phyloP scores from a whole-genome alignment of 2,888 invertebrate species.

The Cyaniris semiargus region DNA sequence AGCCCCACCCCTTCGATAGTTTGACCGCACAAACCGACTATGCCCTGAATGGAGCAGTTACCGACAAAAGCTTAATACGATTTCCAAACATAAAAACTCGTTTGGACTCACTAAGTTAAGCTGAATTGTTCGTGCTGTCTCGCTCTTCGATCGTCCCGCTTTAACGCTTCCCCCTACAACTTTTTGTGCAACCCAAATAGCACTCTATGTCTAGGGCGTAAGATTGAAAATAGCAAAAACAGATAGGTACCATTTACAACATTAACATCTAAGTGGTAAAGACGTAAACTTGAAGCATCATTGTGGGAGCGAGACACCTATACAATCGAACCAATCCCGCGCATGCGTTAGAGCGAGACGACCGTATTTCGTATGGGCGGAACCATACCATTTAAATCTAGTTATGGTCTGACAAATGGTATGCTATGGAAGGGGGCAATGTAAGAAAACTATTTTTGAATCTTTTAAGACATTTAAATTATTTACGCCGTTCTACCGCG shows the following conservation, averaged over 20 bases:
- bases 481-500: slow-evolving; percentile 76
- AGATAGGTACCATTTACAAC: slow-evolving; percentile 50
- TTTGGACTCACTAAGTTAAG: slow-evolving; percentile 78
- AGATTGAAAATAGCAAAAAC: slow-evolving; percentile 46
- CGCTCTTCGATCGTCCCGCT: slow-evolving; percentile 67
- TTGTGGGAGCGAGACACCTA: slow-evolving; percentile 58
- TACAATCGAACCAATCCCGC: slow-evolving; percentile 34
- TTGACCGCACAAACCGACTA: slow-evolving; percentile 78
- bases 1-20: slow-evolving; percentile 74
- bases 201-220: not conserved
- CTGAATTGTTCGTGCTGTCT: slow-evolving; percentile 70
- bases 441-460: slow-evolving; percentile 81
- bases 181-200: slow-evolving; percentile 43
- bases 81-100: slow-evolving; percentile 81
- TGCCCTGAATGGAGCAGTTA: slow-evolving; percentile 78
- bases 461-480: slow-evolving; percentile 81
- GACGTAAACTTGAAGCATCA: slow-evolving; percentile 64
- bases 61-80: slow-evolving; percentile 81
- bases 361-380: slow-evolving; percentile 62
- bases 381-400: slow-evolving; percentile 75
- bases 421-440: slow-evolving; percentile 79
- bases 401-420: slow-evolving; percentile 81
- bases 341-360: slow-evolving; percentile 50
- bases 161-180: slow-evolving; percentile 65
- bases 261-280: slow-evolving; percentile 59